These are phyloP conservation scores for Copidosoma aretas DNA, from an alignment of 2,888 invertebrate species.

Conservation along the genomic window DNA sequence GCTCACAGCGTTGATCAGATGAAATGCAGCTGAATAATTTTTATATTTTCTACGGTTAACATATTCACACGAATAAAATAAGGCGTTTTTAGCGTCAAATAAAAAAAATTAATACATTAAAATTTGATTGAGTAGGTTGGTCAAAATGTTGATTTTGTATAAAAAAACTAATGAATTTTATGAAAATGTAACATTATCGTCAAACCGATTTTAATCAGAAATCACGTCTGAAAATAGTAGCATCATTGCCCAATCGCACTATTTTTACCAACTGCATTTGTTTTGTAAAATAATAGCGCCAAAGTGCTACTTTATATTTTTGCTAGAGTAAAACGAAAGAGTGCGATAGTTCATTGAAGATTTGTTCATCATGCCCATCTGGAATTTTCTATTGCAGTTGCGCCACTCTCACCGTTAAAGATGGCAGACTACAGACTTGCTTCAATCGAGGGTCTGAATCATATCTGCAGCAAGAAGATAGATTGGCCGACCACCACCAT, in stretches of 20 bases:
- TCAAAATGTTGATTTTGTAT: neutral
- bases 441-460: conserved; percentile 67
- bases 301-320: conserved; percentile 7
- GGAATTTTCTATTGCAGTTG: conserved; percentile 67
- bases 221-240: too few species aligned
- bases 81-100: conserved; percentile 10
- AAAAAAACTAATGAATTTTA: too few species aligned
- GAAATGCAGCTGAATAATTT: too few species aligned
- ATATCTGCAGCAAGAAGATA: conserved; percentile 62
- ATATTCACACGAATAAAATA: too few species aligned
- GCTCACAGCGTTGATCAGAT: conserved; percentile 16
- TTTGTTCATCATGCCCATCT: conserved; percentile 38
- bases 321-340: conserved; percentile 8
- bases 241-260: too few species aligned
- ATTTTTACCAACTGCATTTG: too few species aligned
- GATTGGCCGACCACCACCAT: conserved; percentile 71
- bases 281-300: neutral
- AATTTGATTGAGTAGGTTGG: conserved; percentile 18
- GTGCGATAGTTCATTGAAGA: neutral
- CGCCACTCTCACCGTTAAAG: conserved; percentile 75
- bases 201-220: too few species aligned
- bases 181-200: too few species aligned
- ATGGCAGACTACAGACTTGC: conserved; percentile 72
- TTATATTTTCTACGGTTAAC: too few species aligned
- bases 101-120: conserved; percentile 10